Base-by-base conservation (phyloP, 2,797 vertebrate species). In the Apogon talboti region DNA sequence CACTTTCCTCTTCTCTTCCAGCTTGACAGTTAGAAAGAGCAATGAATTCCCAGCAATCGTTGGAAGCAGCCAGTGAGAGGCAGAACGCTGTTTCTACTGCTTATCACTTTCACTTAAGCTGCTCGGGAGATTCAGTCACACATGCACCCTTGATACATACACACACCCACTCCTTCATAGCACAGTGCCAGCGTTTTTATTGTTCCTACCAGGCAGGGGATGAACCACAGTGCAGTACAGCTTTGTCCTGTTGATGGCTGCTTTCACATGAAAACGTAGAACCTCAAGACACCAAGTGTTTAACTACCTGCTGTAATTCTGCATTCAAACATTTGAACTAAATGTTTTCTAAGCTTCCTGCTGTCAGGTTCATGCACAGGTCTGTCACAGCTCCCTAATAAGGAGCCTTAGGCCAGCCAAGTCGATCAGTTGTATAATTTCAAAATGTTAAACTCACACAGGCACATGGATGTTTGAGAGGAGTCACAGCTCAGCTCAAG, bases 51-150 rank as follows among this genome's bases (percentile, higher is more conserved):
- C 77, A 70, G 72, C 74, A 38, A 83, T 80, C 65, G 61, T 61
- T 80, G 78, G 79, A 84, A 75, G 84, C 72, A 61, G 79, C 78
- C 57, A 66, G 83, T 72, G 66, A 87, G 81, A 66, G 66, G 78
- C 76, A 51, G 70, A 76, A 79, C 61, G 65, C 69, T 6, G 70
- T 80, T 84, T 78, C 81, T 78, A 15, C 83, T 85, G 84, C 84
- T 91, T 88, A 90, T 91, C 87, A 89, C 87, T 91, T 91, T 91
- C 82, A 85, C 83, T 91, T 90, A 89, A 88, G 81, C 75, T 78
- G 74, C 79, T 86, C 70, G 28, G 66, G 77, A 88, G 81, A 86
- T 80, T 74, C 66, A 66, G 79, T 83, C 78, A 81, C 84, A 81
- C 76, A 71, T 63, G 73, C 66, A 49, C 66, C 72, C 74, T 33